Evolutionary conservation across 1,140 invertebrate species (phyloP).

Genomic region (Cyphomyrmex costatus): DNA sequence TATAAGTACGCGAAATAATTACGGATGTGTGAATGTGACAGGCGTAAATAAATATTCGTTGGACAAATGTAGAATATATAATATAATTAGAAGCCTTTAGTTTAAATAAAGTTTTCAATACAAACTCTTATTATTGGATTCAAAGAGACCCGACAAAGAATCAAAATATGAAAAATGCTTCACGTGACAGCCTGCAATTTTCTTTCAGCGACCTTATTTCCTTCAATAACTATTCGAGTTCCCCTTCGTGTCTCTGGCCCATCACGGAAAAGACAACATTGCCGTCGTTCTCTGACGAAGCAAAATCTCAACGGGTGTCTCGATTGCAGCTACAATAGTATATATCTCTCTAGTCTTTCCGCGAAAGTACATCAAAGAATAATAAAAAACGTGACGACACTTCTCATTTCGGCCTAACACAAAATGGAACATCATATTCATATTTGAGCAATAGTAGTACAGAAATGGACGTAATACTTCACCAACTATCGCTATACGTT

Average conservation of each 20-base stretch:
- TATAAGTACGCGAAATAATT: neutral
- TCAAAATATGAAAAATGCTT: constrained; percentile 62
- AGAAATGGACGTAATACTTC: neutral
- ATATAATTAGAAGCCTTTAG: neutral
- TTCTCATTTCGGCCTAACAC: constrained; percentile 9
- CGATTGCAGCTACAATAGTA: constrained; percentile 17
- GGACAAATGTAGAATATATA: neutral
- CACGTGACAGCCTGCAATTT: constrained; percentile 62
- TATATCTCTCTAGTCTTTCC: constrained; percentile 16
- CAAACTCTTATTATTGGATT: constrained; percentile 17
- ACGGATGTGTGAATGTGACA: too few relatives aligned
- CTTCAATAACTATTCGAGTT: constrained; percentile 47
- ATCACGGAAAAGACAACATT: constrained; percentile 47
- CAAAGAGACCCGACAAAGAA: constrained; percentile 36
- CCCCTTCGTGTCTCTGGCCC: constrained; percentile 27
- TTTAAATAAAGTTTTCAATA: neutral
- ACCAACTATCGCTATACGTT: neutral
- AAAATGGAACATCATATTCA: neutral
- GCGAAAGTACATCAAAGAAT: constrained; percentile 44
- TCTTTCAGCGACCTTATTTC: constrained; percentile 61
- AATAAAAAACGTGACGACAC: constrained; percentile 21
- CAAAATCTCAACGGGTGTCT: constrained; percentile 53
- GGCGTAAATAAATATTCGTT: constrained; percentile 9
- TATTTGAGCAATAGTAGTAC: neutral
- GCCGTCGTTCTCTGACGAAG: constrained; percentile 48